phyloP scores from a whole-genome alignment of 2,797 vertebrate genomes.

The Pampus argenteus region DNA sequence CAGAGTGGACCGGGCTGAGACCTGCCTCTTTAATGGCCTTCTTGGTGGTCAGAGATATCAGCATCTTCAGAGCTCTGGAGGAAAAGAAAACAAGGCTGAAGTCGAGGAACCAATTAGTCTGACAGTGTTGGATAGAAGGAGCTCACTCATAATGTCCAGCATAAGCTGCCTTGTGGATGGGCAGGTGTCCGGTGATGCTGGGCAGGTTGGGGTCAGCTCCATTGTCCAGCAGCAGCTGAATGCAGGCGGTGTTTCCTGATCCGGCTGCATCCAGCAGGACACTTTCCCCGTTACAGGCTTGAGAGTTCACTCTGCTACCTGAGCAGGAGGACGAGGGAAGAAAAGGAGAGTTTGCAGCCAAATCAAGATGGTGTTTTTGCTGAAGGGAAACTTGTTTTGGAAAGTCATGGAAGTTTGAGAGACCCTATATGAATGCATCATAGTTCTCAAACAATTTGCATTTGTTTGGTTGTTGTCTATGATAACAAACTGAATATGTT shows the following conservation, averaged over 20 bases:
- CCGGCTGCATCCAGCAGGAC: constrained; percentile 88
- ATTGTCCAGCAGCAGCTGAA: constrained; percentile 89
- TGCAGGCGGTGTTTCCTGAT: constrained; percentile 87
- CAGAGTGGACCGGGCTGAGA: constrained; percentile 88
- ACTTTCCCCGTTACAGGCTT: constrained; percentile 87
- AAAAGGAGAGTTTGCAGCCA: background rate
- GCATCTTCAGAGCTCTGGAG: constrained; percentile 86
- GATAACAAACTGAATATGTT: no score
- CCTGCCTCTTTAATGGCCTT: constrained; percentile 81
- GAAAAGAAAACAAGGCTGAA: background rate
- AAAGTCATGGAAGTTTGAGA: no score
- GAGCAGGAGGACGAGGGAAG: background rate
- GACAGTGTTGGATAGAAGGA: constrained; percentile 16
- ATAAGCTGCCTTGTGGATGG: constrained; percentile 89
- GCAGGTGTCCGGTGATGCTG: constrained; percentile 86
- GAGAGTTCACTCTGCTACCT: constrained; percentile 88
- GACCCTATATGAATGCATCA: no score
- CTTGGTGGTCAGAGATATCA: constrained; percentile 88
- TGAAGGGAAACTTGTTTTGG: no score
- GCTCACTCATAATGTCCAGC: constrained; percentile 91
- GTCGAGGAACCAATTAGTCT: background rate
- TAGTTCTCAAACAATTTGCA: no score
- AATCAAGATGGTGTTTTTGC: background rate
- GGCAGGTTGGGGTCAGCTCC: constrained; percentile 89
- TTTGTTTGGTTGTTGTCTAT: no score